Evolutionary conservation across 2,888 invertebrate genomes (phyloP).

Genomic region (Drosophila siamana): DNA sequence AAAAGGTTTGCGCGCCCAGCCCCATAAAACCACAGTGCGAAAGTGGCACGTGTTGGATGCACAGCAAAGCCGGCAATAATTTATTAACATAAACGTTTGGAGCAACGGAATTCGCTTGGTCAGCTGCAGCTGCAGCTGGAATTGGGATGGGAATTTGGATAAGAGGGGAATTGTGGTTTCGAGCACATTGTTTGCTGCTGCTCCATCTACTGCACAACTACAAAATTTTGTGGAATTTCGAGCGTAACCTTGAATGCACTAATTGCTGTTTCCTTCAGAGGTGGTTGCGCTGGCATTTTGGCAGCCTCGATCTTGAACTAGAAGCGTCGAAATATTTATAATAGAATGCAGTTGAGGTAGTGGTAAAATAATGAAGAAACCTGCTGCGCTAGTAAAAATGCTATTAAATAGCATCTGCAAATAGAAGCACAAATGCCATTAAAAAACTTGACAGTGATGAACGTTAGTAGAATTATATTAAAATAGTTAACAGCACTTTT

Average conservation of each 20-base stretch:
- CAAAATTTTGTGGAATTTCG: background rate
- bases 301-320: background rate
- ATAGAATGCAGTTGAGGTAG: too few relatives aligned
- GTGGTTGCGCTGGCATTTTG: background rate
- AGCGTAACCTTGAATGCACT: too few relatives aligned
- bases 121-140: background rate
- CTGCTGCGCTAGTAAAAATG: too few relatives aligned
- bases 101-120: background rate
- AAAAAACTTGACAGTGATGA: too few relatives aligned
- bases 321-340: background rate
- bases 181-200: background rate
- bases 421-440: too few relatives aligned
- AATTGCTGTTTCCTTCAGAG: too few relatives aligned
- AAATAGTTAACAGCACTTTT: background rate
- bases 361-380: too few relatives aligned
- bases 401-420: too few relatives aligned
- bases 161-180: background rate
- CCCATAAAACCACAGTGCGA: too few relatives aligned
- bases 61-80: background rate
- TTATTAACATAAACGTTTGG: background rate
- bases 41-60: too few relatives aligned
- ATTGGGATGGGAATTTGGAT: background rate
- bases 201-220: background rate
- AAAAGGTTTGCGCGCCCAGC: background rate
- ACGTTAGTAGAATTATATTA: background rate